phyloP scores from a whole-genome alignment of 2,888 invertebrate genomes.

The Linnaemya tessellans region DNA sequence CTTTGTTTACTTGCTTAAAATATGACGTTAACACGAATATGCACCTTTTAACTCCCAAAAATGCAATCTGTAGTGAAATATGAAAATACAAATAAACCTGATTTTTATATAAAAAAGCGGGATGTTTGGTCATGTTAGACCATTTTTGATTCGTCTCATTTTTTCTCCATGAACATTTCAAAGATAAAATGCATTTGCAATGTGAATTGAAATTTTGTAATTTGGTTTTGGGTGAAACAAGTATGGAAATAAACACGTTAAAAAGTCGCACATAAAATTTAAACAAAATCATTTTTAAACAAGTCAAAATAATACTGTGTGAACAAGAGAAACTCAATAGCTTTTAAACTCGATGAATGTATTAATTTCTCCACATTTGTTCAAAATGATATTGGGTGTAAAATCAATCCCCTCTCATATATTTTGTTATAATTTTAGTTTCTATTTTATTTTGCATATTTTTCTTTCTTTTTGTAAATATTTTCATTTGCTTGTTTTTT shows the following conservation, averaged over 20 bases:
- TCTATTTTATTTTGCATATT: not conserved
- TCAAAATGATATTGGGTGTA: slow-evolving; percentile 32
- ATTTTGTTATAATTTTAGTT: slow-evolving; percentile 27
- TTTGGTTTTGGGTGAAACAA: not conserved
- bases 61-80: no score
- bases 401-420: slow-evolving; percentile 11
- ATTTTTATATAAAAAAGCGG: no score
- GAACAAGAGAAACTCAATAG: not conserved
- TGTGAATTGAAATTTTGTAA: slow-evolving; percentile 6
- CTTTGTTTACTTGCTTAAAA: no score
- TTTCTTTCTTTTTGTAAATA: slow-evolving; percentile 24
- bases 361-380: slow-evolving; percentile 29
- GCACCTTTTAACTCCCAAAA: no score
- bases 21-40: no score
- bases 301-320: not conserved
- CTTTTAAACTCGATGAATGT: not conserved
- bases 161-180: slow-evolving; percentile 11
- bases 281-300: not conserved
- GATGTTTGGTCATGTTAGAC: not conserved
- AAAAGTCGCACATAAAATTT: not conserved
- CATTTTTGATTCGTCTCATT: not conserved
- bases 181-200: slow-evolving; percentile 30
- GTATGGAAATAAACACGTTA: not conserved
- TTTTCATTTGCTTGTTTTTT: slow-evolving; percentile 50
- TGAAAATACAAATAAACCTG: no score